phyloP scores from a whole-genome alignment of 92 coral and sea anemone genomes.

The Umimayanthus kanabou region DNA sequence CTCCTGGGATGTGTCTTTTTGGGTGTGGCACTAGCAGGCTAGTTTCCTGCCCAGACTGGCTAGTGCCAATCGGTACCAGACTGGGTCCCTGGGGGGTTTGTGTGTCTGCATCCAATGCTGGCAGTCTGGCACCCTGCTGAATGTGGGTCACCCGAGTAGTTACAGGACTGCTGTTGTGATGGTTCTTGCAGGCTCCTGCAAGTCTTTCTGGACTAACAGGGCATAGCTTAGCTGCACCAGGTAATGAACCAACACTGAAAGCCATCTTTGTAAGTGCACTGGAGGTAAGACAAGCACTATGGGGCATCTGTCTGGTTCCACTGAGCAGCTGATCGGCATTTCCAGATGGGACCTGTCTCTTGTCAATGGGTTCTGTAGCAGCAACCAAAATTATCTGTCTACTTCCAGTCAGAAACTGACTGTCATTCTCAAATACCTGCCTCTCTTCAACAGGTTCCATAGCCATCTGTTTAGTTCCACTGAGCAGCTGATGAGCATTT shows the following conservation, averaged over 20 bases:
- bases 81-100: background rate
- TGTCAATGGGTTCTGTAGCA: background rate
- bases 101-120: background rate
- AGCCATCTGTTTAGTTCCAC: too few relatives aligned
- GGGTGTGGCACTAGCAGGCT: background rate
- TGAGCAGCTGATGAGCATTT: too few relatives aligned
- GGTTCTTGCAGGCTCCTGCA: background rate
- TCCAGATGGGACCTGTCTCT: background rate
- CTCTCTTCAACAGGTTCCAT: too few relatives aligned
- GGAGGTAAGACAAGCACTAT: background rate
- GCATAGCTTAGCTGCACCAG: background rate
- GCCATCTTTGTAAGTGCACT: background rate
- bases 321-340: background rate
- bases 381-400: background rate
- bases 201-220: background rate
- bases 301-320: background rate
- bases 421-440: too few relatives aligned
- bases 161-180: too few relatives aligned
- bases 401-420: too few relatives aligned
- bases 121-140: background rate
- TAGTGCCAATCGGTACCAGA: background rate
- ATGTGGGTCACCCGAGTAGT: background rate
- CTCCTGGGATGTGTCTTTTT: background rate
- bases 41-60: background rate
- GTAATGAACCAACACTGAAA: background rate